phyloP scores from a whole-genome alignment of 2,888 invertebrate genomes.

The Bellardia pandia region DNA sequence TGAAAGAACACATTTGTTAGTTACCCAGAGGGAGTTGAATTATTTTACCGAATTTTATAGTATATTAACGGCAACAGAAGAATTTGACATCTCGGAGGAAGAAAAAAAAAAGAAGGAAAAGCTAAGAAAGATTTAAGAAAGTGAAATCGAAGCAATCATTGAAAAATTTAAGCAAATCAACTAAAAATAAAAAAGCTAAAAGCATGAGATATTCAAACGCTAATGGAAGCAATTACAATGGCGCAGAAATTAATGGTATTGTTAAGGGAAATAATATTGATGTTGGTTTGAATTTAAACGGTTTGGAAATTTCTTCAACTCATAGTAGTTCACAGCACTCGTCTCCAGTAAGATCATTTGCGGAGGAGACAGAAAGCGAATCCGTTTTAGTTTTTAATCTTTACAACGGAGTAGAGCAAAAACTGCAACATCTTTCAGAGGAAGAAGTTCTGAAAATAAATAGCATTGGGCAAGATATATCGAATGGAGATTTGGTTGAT shows the following conservation, averaged over 20 bases:
- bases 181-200: slow-evolving; percentile 83
- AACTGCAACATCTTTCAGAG: slow-evolving; percentile 88
- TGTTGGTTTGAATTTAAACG: slow-evolving; percentile 24
- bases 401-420: slow-evolving; percentile 86
- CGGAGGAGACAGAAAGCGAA: slow-evolving; percentile 79
- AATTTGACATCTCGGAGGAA: slow-evolving; percentile 80
- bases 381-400: slow-evolving; percentile 90
- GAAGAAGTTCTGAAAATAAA: slow-evolving; percentile 86
- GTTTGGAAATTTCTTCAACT: slow-evolving; percentile 44
- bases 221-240: slow-evolving; percentile 46
- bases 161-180: slow-evolving; percentile 82
- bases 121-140: slow-evolving; percentile 84
- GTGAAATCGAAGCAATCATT: slow-evolving; percentile 79
- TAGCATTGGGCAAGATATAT: slow-evolving; percentile 82
- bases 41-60: slow-evolving; percentile 86
- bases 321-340: slow-evolving; percentile 69
- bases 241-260: slow-evolving; percentile 51
- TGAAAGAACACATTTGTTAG: slow-evolving; percentile 87
- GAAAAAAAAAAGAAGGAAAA: slow-evolving; percentile 85
- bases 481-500: slow-evolving; percentile 74
- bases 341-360: slow-evolving; percentile 78
- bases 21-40: slow-evolving; percentile 88
- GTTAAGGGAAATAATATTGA: slow-evolving; percentile 64
- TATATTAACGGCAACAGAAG: slow-evolving; percentile 83
- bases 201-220: slow-evolving; percentile 80